Base-by-base conservation (phyloP, 37 sponge, comb jelly and placozoan genomes). In the Haliclona indistincta region DNA sequence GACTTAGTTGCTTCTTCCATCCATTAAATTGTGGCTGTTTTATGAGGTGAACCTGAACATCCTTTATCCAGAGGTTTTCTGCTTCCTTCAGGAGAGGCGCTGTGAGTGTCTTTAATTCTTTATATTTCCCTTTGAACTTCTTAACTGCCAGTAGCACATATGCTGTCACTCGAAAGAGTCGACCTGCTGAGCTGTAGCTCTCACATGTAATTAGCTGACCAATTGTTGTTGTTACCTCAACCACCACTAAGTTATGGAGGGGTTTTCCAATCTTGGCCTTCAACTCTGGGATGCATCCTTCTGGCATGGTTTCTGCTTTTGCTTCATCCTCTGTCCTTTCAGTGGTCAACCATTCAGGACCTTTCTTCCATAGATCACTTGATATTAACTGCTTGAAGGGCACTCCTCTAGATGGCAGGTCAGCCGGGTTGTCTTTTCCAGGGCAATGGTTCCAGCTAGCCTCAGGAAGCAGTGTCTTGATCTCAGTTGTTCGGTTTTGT, bases 391-490 rank as follows among this genome's bases (percentile, higher is more conserved):
- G 13, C 2, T 26, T 19, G 38, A 40, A 26, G n/a, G 63, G 38
- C 23, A 41, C 20, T 19, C 78, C 78, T 52, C 67, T 64, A 2
- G 78, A 77, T 22, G 79, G 70, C n/a, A n/a, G n/a, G n/a, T n/a
- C n/a, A n/a, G n/a, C n/a, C n/a, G n/a, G n/a, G n/a, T n/a, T n/a
- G n/a, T n/a, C n/a, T n/a, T n/a, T n/a, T n/a, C n/a, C n/a, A n/a
- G n/a, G n/a, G n/a, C n/a, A n/a, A n/a, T n/a, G 67, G 10, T 15
- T 20, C 78, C 78, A 56, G 47, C 20, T 6, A 5, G 25, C 17
- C 1, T 23, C n/a, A 32, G 58, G 71, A 26, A 49, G 34, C 20
- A 68, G 28, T 11, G n/a, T 36, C n/a, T 60, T 61, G 51, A 79
- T 70, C 22, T 79, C 62, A 3, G 38, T 33, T 4, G 69, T 71